phyloP scores from a whole-genome alignment of 92 coral and sea anemone genomes.

The Umimayanthus kanabou region DNA sequence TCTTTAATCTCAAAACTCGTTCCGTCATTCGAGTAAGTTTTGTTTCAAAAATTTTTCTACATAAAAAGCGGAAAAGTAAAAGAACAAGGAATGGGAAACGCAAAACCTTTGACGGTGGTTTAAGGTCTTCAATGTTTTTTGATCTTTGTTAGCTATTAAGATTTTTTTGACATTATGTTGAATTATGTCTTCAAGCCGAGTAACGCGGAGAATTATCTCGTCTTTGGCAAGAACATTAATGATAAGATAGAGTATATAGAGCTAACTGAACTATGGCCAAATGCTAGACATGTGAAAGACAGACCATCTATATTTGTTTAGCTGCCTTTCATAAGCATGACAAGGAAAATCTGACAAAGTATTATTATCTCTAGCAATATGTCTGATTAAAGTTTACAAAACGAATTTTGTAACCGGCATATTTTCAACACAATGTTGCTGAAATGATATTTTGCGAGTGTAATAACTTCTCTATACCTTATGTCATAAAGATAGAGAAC shows the following conservation, averaged over 20 bases:
- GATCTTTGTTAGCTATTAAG: background rate
- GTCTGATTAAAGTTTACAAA: background rate
- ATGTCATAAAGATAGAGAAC: background rate
- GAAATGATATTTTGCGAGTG: background rate
- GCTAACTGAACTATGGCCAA: background rate
- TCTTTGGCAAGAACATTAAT: too few species aligned
- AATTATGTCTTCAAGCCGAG: background rate
- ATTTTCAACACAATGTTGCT: constrained; percentile 5
- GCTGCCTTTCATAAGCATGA: constrained; percentile 14
- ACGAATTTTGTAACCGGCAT: background rate
- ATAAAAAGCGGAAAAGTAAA: too few species aligned
- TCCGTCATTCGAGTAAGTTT: background rate
- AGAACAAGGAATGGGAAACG: background rate
- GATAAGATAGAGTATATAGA: background rate
- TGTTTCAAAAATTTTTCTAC: background rate
- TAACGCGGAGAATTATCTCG: background rate
- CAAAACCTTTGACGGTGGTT: background rate
- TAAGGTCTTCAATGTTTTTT: background rate
- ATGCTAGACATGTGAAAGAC: background rate
- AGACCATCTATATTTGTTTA: constrained; percentile 22
- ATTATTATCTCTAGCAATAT: background rate
- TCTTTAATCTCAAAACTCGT: too few species aligned
- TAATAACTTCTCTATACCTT: background rate
- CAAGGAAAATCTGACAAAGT: constrained; percentile 1
- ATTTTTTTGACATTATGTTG: background rate